phyloP scores from a whole-genome alignment of 2,797 vertebrate genomes.

The Phoeniculus purpureus region DNA sequence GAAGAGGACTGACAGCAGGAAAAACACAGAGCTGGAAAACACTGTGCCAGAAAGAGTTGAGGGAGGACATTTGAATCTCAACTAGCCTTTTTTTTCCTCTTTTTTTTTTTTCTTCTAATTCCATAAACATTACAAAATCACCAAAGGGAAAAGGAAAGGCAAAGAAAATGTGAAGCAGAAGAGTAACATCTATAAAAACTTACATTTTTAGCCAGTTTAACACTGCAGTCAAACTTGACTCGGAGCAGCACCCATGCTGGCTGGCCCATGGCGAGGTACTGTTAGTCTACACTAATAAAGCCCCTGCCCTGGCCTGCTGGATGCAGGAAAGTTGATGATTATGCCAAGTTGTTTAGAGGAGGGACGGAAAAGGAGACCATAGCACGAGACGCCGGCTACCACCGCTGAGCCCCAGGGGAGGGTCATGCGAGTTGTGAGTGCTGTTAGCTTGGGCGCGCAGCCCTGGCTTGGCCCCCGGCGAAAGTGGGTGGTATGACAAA shows the following conservation, averaged over 20 bases:
- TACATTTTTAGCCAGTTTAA: conserved; percentile 21
- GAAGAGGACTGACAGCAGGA: neutral
- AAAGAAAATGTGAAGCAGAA: conserved; percentile 24
- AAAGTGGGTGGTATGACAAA: neutral
- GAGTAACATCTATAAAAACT: conserved; percentile 38
- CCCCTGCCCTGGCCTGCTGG: neutral
- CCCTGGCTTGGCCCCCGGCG: neutral
- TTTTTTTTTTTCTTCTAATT: neutral
- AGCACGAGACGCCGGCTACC: neutral
- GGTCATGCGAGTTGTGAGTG: neutral
- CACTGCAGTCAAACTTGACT: neutral
- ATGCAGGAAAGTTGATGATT: neutral
- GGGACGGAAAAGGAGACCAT: neutral
- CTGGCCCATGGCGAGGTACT: neutral
- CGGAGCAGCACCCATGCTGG: conserved; percentile 23
- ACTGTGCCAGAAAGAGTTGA: neutral
- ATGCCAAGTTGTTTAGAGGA: conserved; percentile 34
- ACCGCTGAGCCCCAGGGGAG: neutral
- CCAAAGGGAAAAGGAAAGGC: neutral
- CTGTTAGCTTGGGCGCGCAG: neutral
- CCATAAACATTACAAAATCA: conserved; percentile 10
- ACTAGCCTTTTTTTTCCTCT: neutral
- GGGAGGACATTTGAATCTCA: neutral
- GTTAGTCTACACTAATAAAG: neutral
- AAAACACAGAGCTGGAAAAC: neutral